Evolutionary conservation across 2,888 invertebrate genomes (phyloP).

Genomic region (Eristalis intricaria): DNA sequence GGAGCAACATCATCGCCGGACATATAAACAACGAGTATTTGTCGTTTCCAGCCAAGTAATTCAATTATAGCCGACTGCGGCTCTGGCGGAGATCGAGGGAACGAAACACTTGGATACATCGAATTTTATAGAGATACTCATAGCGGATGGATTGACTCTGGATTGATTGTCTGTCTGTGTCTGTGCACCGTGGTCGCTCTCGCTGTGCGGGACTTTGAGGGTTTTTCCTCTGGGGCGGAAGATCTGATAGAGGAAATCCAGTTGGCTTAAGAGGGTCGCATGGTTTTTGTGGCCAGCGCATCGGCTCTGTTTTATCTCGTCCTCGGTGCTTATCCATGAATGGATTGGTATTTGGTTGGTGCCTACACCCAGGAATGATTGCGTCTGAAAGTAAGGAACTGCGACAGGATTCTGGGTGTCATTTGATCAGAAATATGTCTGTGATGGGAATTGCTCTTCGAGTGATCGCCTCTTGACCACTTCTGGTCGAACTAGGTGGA

Average conservation of each 20-base stretch:
- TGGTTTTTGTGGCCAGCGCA: conserved; percentile 22
- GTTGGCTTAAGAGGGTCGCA: conserved; percentile 9
- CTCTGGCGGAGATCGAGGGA: conserved; percentile 16
- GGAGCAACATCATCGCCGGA: conserved; percentile 72
- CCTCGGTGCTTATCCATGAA: conserved; percentile 30
- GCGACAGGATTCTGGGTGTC: conserved; percentile 23
- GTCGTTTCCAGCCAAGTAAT: conserved; percentile 74
- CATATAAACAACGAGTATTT: conserved; percentile 74
- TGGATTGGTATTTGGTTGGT: conserved; percentile 2
- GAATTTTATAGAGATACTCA: conserved; percentile 67
- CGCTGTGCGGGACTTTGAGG: background rate
- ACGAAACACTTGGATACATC: conserved; percentile 44
- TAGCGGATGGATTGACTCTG: conserved; percentile 70
- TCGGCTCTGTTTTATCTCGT: conserved; percentile 68
- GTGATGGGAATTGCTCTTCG: background rate
- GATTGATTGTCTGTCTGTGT: conserved; percentile 59
- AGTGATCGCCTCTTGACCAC: background rate
- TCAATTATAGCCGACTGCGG: conserved; percentile 70
- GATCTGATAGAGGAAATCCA: conserved; percentile 17
- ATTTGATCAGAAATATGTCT: conserved; percentile 25
- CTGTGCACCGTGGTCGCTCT: conserved; percentile 18
- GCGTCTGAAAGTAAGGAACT: conserved; percentile 13
- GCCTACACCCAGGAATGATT: conserved; percentile 32
- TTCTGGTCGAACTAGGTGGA: background rate
- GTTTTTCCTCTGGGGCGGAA: background rate